These are phyloP conservation scores for Aromia moschata DNA, from an alignment of 2,888 invertebrate genomes.

Conservation along the genomic window DNA sequence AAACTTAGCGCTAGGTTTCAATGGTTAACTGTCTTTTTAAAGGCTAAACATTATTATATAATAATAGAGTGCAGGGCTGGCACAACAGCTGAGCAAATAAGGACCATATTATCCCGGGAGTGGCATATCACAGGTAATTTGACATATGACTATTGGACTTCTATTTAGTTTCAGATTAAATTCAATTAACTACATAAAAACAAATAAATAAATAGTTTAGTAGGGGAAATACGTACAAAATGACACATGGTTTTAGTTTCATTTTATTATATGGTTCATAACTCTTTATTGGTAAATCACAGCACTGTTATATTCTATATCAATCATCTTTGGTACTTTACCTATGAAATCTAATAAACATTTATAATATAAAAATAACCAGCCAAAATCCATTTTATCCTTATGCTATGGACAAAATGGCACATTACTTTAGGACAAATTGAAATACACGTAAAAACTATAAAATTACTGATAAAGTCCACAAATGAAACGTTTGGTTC, in stretches of 20 bases:
- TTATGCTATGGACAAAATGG: slow-evolving; percentile 10
- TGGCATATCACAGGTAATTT: no score
- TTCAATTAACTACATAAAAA: no score
- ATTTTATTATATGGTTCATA: neutral
- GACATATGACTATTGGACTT: no score
- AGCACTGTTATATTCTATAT: neutral
- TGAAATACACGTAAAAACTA: neutral
- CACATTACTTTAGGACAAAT: neutral
- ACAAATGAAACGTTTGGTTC: slow-evolving; percentile 7
- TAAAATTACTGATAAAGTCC: neutral
- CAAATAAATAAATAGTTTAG: no score
- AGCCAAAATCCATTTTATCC: neutral
- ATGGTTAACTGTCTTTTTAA: no score
- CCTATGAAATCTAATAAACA: neutral
- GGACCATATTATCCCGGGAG: no score
- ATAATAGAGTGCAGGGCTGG: no score
- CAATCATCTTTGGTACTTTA: slow-evolving; percentile 6
- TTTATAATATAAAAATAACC: neutral
- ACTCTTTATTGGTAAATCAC: neutral
- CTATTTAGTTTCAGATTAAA: no score
- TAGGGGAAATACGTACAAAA: slow-evolving; percentile 10
- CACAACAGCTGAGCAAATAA: no score
- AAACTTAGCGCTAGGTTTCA: no score
- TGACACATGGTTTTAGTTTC: neutral
- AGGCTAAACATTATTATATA: no score